Evolutionary conservation across 2,888 invertebrate genomes (phyloP).

Genomic region (Doris montereyensis): DNA sequence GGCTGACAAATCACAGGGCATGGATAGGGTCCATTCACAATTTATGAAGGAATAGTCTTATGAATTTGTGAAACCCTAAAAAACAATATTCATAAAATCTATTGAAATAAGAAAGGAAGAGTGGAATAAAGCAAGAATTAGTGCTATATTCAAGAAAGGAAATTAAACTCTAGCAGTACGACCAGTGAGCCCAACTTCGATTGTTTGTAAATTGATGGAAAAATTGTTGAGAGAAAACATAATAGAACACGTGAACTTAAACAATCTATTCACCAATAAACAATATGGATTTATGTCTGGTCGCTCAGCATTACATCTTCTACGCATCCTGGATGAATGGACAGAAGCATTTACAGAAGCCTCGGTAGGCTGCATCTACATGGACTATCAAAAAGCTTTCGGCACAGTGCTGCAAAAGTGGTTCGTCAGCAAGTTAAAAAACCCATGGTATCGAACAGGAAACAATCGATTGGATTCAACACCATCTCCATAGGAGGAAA

Average conservation of each 20-base stretch:
- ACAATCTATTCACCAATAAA: neutral
- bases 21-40: no score
- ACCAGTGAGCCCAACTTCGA: neutral
- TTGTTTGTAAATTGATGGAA: neutral
- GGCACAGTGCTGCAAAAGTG: neutral
- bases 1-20: no score
- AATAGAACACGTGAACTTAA: neutral
- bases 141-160: neutral
- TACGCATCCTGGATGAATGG: neutral
- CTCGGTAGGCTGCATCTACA: neutral
- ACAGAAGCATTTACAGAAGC: neutral
- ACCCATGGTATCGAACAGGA: neutral
- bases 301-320: neutral
- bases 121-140: neutral
- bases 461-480: neutral
- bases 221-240: neutral
- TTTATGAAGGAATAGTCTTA: no score
- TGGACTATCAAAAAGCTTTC: neutral
- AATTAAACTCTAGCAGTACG: neutral
- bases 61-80: no score
- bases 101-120: neutral
- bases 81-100: no score
- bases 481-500: neutral
- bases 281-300: neutral
- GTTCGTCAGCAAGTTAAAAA: neutral